Percentiles rank a stretch among this genome's conserved stretches.
Conservation (phyloP, 2,797 vertebrate genomes). For the Tiaroga cobitis region DNA sequence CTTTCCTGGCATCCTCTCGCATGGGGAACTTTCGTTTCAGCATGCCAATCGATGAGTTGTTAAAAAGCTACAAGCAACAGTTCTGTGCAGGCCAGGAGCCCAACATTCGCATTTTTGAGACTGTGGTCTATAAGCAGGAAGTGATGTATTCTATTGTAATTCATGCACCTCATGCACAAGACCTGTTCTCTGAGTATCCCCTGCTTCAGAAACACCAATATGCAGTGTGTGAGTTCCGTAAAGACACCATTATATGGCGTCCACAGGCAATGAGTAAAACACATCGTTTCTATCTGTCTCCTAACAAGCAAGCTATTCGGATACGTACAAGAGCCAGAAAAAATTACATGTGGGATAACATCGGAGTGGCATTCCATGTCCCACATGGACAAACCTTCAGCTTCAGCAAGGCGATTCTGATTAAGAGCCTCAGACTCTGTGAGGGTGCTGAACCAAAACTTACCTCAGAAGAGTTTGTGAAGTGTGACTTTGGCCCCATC, state of each 20-base stretch:
- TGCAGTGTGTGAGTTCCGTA: conserved; percentile 10
- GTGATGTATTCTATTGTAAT: conserved; percentile 46
- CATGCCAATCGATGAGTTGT: conserved; percentile 20
- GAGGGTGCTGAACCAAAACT: conserved; percentile 33
- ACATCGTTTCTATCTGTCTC: background rate
- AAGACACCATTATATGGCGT: conserved; percentile 36
- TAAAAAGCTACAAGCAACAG: conserved; percentile 3
- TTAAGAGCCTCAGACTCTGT: conserved; percentile 22
- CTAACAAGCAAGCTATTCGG: background rate
- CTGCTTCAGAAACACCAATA: conserved; percentile 5
- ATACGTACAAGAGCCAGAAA: fast-evolving
- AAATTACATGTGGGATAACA: conserved; percentile 40
- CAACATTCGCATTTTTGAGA: conserved; percentile 37
- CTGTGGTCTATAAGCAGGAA: conserved; percentile 48
- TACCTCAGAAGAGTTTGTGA: conserved; percentile 34
- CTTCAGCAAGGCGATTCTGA: conserved; percentile 12
- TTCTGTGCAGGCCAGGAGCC: conserved; percentile 21
- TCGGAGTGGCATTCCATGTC: conserved; percentile 43
- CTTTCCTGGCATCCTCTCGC: conserved; percentile 42
- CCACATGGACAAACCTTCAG: conserved; percentile 18
- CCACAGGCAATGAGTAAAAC: conserved; percentile 43
- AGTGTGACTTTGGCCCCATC: conserved; percentile 30
- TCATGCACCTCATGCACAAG: conserved; percentile 5
- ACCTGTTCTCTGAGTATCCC: conserved; percentile 23
- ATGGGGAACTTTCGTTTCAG: conserved; percentile 50